Evolutionary conservation across 2,888 invertebrate species (phyloP), one percentile per base, ranked within the genome.

Genomic region (Coremacera marginata): DNA sequence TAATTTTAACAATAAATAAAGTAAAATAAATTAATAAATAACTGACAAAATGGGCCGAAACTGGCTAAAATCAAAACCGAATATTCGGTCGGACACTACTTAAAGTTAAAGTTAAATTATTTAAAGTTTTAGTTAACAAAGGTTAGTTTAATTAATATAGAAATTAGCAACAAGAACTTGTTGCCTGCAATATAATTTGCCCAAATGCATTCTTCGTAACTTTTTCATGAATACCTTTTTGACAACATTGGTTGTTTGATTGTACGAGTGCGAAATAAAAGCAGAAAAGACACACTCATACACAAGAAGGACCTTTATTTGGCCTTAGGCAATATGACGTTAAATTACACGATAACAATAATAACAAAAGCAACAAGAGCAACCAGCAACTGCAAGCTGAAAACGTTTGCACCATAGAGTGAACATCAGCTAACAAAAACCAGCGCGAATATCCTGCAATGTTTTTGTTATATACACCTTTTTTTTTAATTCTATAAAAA

Each of bases 321-420:
- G 80, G 85, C 87, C 85, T 83, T 84, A 84, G 87, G 87, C 84
- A 82, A 83, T 86, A 82, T 84, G 83, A 84, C 84, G 84, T 87
- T 84, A 86, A 86, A 87, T 85, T 85, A 83, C 83, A 84, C 77
- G 80, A 76, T 70, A 78, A 76, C 79, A 81, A 78, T 77, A 79
- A 71, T 52, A 79, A 44, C 44, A 74, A 78, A 60, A 60, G 27
- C 8, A 71, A 27, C 22, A 25, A 57, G 62, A 63, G 8, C 19
- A 77, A 76, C 77, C 75, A 81, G 81, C 81, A 57, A 77, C 75
- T 73, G 78, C 78, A 80, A 80, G 37, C 25, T 44, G 70, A 34
- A 22, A n/a, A 60, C 57, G 73, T 70, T 78, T 82, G 73, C 80
- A 63, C 25, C 34, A 63, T 31, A 31, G 63, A 27, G 63, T 63